Base-by-base conservation (phyloP, 2,888 invertebrate genomes). In the Drosophila hamatofila region DNA sequence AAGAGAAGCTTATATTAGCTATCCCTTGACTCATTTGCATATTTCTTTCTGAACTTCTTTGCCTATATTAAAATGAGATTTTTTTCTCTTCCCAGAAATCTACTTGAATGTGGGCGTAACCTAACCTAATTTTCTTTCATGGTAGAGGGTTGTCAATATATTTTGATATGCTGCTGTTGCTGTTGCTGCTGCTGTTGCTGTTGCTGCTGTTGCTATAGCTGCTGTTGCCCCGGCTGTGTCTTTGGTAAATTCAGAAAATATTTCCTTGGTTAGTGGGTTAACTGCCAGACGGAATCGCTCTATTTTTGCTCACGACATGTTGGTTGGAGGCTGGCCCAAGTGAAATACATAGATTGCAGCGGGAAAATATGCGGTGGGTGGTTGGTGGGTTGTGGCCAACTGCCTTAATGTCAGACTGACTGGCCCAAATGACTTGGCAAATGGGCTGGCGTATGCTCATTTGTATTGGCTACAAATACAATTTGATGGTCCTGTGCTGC, bases 401-500 rank as follows among this genome's bases (percentile, higher is more conserved):
- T 51, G 76, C 63, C 75, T 75, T 75, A 81, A 83, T 83, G 87
- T 72, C 76, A 68, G 72, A 70, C 78, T 73, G 73, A 72, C 80
- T 78, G 77, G 75, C 77, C 78, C 78, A 78, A 78, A 73, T 78
- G 78, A 76, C 82, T 83, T 87, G 83, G 82, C 82, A 88, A 86
- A 86, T 88, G 82, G 87, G 77, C 82, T 82, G 87, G 75, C 88
- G 83, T 85, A 86, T 86, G 88, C 87, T 88, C 88, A 86, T 88
- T 86, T 86, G 89, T 86, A 87, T 87, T 84, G 86, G 81, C 81
- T 81, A 83, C 89, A 87, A 88, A 88, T 84, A 87, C 86, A 88
- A 87, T 87, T 87, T 84, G 87, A 87, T 87, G 68, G 75, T 51
- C 65, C 68, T 41, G 61, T 60, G 66, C 83, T 78, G 80, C 81